Evolutionary conservation across 2,888 invertebrate genomes (phyloP).

Genomic region (Boloria selene): DNA sequence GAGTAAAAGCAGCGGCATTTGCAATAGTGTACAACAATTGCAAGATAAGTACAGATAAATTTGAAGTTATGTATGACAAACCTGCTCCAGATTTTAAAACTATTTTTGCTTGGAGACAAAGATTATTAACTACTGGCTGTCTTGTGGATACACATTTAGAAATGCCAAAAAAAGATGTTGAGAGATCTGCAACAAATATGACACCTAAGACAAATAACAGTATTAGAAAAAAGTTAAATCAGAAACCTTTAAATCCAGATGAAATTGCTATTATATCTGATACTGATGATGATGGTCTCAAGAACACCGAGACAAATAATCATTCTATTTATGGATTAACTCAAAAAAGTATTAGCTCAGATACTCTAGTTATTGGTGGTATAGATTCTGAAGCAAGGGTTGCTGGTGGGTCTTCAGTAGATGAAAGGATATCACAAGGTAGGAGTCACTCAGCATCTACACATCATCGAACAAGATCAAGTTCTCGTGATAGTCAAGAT

Average conservation of each 20-base stretch:
- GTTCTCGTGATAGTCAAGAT: constrained; percentile 63
- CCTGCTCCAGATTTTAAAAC: constrained; percentile 78
- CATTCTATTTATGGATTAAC: constrained; percentile 40
- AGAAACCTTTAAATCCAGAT: constrained; percentile 66
- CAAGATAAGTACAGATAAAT: constrained; percentile 68
- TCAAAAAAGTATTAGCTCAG: constrained; percentile 63
- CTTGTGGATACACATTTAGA: constrained; percentile 66
- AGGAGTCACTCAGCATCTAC: constrained; percentile 59
- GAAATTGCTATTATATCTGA: constrained; percentile 65
- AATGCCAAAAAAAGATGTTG: constrained; percentile 27
- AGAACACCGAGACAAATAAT: constrained; percentile 42
- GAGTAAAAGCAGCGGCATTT: constrained; percentile 69
- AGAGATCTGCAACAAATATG: constrained; percentile 3
- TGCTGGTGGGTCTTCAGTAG: constrained; percentile 51
- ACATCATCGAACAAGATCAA: constrained; percentile 56
- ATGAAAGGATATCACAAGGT: constrained; percentile 51
- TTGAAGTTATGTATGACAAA: constrained; percentile 69
- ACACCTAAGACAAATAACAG: background rate
- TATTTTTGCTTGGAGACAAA: constrained; percentile 73
- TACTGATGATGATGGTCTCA: constrained; percentile 56
- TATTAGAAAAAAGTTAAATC: constrained; percentile 40
- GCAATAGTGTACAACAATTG: constrained; percentile 75
- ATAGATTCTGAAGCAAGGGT: constrained; percentile 47
- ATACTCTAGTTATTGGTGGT: constrained; percentile 60
- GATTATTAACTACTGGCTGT: constrained; percentile 68